Percentiles rank a stretch among this genome's conserved stretches.
phyloP scores from a whole-genome alignment of 2,888 invertebrate species.

The Hyposoter dolosus region DNA sequence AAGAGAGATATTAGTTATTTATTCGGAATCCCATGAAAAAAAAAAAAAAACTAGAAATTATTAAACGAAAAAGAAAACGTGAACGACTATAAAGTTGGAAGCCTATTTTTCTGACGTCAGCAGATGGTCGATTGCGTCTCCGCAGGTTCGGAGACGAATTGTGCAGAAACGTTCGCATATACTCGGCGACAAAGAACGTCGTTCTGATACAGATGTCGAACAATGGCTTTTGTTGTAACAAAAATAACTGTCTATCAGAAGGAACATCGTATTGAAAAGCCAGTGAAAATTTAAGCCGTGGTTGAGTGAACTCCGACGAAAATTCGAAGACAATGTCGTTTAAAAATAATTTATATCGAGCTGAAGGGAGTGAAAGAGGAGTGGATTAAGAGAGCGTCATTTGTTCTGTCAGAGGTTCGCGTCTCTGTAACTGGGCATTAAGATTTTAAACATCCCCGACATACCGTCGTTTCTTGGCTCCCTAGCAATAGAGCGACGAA shows the following conservation, averaged over 20 bases:
- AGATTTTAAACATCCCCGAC: slow-evolving; percentile 68
- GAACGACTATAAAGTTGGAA: neutral
- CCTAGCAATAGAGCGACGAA: slow-evolving; percentile 38
- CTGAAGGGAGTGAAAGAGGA: slow-evolving; percentile 56
- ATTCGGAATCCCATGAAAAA: slow-evolving; percentile 20
- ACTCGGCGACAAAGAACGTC: slow-evolving; percentile 19
- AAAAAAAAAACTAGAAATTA: too few relatives aligned
- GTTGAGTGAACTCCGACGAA: slow-evolving; percentile 48
- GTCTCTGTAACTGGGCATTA: slow-evolving; percentile 56
- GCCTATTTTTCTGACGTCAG: slow-evolving; percentile 8
- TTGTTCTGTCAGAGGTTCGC: slow-evolving; percentile 50
- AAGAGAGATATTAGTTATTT: slow-evolving; percentile 46
- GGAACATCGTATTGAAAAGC: slow-evolving; percentile 34
- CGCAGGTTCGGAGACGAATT: neutral
- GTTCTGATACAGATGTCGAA: slow-evolving; percentile 54
- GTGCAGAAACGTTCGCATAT: slow-evolving; percentile 14
- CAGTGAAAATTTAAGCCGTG: slow-evolving; percentile 24
- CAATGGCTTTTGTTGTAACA: slow-evolving; percentile 71
- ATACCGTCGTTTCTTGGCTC: slow-evolving; percentile 54
- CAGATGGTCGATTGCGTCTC: slow-evolving; percentile 4
- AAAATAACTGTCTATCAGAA: slow-evolving; percentile 68
- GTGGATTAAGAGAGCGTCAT: slow-evolving; percentile 70
- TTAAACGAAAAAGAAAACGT: slow-evolving; percentile 34
- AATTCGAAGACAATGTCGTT: slow-evolving; percentile 72
- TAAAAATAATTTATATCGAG: slow-evolving; percentile 74